Evolutionary conservation across 2,113 vertebrate species (phyloP), one percentile per base, ranked within the genome.

Genomic region (Sturnira hondurensis): DNA sequence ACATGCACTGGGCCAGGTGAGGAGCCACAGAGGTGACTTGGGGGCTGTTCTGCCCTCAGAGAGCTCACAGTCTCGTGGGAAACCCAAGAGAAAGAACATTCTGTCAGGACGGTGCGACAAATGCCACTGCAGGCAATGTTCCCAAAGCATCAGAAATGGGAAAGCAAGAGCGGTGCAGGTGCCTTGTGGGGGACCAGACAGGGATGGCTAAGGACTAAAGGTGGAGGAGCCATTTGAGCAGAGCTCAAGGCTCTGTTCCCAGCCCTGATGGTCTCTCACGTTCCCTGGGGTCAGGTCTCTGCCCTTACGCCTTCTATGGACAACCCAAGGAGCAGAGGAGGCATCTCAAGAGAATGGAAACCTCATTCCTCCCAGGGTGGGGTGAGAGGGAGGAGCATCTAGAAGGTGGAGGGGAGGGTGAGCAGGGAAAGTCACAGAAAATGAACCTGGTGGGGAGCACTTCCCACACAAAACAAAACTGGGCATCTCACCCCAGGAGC

Each of bases 381-480:
- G 16, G 4, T 14, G 33, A 12, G 20, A 28, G 22, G 43, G 22
- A 71, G 54, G 58, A 58, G 56, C 12, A 52, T 24, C 24, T 15
- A 74, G 83, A 58, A 89, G 26, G 31, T 16, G 15, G 7, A 85
- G 20, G 11, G 19, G 31, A 56, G 12, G 13, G 2, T 0, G 0
- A 17, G 8, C 38, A 82, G 50, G 22, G 17, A 47, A 9, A 76
- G 45, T 20, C 14, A 58, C 7, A 54, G 78, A 74, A 67, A 73
- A 71, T 7, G 12, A 58, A 20, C n/a, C 50, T 86, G 20, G 14
- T 36, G 7, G 28, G 36, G 50, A 81, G 36, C 7, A 24, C 8
- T 2, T 9, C 7, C 17, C 12, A 41, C 2, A 3, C 45, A 36
- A 52, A 54, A 26, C 6, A 77, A 82, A 61, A 68, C 45, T 28